Percentiles rank a stretch among this genome's conserved stretches.
Evolutionary conservation across 2,888 invertebrate genomes (phyloP).

Genomic region (Melanostoma scalare): DNA sequence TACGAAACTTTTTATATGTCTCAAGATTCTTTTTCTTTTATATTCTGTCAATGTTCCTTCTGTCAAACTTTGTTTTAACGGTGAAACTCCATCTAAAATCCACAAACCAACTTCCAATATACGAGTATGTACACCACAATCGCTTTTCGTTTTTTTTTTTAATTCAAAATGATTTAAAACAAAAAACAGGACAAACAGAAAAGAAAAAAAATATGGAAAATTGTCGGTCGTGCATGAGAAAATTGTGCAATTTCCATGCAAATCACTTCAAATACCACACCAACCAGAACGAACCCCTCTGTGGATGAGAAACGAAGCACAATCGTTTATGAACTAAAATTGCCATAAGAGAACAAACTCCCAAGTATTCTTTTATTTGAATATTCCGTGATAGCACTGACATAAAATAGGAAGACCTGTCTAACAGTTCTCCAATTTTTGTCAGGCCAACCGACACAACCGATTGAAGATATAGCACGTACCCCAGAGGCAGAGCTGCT

Average conservation of each 20-base stretch:
- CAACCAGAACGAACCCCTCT: background rate
- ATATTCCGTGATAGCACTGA: slow-evolving; percentile 66
- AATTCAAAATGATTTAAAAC: too few relatives aligned
- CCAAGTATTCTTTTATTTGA: slow-evolving; percentile 57
- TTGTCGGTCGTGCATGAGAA: slow-evolving; percentile 44
- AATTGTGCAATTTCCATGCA: slow-evolving; percentile 71
- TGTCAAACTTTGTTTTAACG: too few relatives aligned
- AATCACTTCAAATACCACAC: slow-evolving; percentile 49
- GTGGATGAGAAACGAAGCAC: slow-evolving; percentile 10
- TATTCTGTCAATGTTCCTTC: too few relatives aligned
- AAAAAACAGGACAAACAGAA: background rate
- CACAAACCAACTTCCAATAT: too few relatives aligned
- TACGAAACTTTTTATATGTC: too few relatives aligned
- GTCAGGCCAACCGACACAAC: slow-evolving; percentile 20
- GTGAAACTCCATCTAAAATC: too few relatives aligned
- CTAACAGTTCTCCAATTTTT: slow-evolving; percentile 3
- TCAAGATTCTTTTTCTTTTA: too few relatives aligned
- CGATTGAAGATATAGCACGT: slow-evolving; percentile 65
- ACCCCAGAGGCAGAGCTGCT: slow-evolving; percentile 10
- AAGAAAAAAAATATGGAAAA: background rate
- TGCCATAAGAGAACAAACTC: slow-evolving; percentile 35
- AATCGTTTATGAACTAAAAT: slow-evolving; percentile 45
- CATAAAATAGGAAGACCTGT: slow-evolving; percentile 45
- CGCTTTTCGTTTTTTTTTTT: background rate
- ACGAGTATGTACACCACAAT: too few relatives aligned